phyloP scores from a whole-genome alignment of 2,797 vertebrate species.

The Cyclura pinguis region DNA sequence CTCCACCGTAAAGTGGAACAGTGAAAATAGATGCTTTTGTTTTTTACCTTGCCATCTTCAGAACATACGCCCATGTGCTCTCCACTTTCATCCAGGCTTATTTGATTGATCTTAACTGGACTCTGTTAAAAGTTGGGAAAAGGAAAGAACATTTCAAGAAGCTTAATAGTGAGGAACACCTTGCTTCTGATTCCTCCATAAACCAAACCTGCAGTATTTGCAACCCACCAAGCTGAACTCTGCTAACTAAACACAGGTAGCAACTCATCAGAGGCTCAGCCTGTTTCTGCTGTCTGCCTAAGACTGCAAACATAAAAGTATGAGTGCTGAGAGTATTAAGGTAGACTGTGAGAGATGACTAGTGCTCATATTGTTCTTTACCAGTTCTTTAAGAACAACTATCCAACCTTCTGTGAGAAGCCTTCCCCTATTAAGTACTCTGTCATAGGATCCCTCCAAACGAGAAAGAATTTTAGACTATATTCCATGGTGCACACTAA shows the following conservation, averaged over 20 bases:
- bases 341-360: not conserved
- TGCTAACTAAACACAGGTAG: not conserved
- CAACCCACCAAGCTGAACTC: not conserved
- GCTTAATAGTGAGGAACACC: slow-evolving; percentile 3
- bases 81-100: slow-evolving; percentile 98
- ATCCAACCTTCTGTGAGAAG: not conserved
- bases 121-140: slow-evolving; percentile 81
- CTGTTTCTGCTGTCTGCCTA: not conserved
- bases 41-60: slow-evolving; percentile 95
- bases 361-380: not conserved
- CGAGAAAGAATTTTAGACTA: not conserved
- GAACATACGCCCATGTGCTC: slow-evolving; percentile 98
- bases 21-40: not conserved
- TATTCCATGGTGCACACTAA: not conserved
- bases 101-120: slow-evolving; percentile 98
- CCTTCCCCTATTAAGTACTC: not conserved
- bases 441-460: not conserved
- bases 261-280: not conserved
- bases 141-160: slow-evolving; percentile 52
- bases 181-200: not conserved
- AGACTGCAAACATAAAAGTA: not conserved
- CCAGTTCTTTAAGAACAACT: not conserved
- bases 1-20: slow-evolving; percentile 26
- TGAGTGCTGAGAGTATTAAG: not conserved
- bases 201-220: not conserved